Percentiles rank a stretch among this genome's conserved stretches.
These are phyloP conservation scores for Zaprionus bogoriensis DNA, from an alignment of 2,888 invertebrate species.

Conservation along the genomic window DNA sequence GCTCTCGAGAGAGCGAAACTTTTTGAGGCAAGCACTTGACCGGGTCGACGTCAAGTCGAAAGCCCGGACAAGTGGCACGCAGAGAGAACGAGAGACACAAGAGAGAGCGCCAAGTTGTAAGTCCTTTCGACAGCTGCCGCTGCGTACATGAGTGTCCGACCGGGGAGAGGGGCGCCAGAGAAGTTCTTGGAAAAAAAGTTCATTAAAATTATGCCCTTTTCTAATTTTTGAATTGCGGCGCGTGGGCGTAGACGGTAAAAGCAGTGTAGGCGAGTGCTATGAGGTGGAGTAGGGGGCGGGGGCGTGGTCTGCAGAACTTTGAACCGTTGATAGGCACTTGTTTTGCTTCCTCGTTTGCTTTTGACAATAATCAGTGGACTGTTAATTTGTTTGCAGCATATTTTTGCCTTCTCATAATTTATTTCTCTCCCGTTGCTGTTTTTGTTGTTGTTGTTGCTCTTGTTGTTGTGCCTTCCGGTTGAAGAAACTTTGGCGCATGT, in stretches of 20 bases:
- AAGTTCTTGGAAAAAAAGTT: slow-evolving; percentile 68
- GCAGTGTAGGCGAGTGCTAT: background rate
- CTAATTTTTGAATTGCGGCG: slow-evolving; percentile 69
- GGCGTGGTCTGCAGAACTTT: slow-evolving; percentile 8
- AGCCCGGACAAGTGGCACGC: slow-evolving; percentile 61
- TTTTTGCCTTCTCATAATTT: slow-evolving; percentile 41
- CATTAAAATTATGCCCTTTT: slow-evolving; percentile 78
- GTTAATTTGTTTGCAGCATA: slow-evolving; percentile 75
- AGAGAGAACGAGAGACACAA: too few species aligned
- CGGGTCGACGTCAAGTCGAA: slow-evolving; percentile 48
- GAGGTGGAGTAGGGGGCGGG: background rate
- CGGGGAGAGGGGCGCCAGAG: slow-evolving; percentile 6
- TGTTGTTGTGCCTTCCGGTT: slow-evolving; percentile 66
- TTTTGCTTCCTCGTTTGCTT: slow-evolving; percentile 65
- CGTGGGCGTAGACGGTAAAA: slow-evolving; percentile 1
- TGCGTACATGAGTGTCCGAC: slow-evolving; percentile 54
- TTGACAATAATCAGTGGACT: slow-evolving; percentile 80
- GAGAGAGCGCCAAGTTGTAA: too few species aligned
- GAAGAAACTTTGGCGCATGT: slow-evolving; percentile 77
- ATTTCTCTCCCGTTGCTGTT: slow-evolving; percentile 8
- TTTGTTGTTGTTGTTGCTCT: slow-evolving; percentile 11
- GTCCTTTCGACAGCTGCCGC: slow-evolving; percentile 74
- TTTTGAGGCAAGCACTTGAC: slow-evolving; percentile 41
- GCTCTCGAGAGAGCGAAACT: slow-evolving; percentile 2
- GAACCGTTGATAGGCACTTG: slow-evolving; percentile 64